Percentiles rank a stretch among this genome's conserved stretches.
Conservation (phyloP, 2,797 vertebrate genomes). For the Caiman crocodilus region DNA sequence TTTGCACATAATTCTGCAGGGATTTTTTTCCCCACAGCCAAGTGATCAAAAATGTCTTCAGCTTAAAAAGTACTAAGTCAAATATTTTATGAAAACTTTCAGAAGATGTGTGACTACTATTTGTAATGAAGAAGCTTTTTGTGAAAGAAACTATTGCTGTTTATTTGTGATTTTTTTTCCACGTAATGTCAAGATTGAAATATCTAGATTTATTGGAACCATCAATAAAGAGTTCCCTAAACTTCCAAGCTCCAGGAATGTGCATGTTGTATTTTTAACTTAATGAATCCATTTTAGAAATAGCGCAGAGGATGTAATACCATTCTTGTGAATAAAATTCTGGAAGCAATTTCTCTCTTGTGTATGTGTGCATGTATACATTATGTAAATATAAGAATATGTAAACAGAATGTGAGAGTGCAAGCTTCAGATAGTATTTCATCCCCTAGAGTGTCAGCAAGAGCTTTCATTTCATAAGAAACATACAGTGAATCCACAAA, state of each 20-base stretch:
- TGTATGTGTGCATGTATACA: not conserved
- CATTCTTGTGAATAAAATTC: not conserved
- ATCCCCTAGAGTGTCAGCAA: not conserved
- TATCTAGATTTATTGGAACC: not conserved
- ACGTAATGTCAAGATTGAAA: not conserved
- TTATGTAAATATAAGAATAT: not conserved
- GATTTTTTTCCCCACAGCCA: not conserved
- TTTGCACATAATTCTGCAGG: not conserved
- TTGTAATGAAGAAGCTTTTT: not conserved
- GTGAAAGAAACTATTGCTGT: not conserved
- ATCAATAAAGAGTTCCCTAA: not conserved
- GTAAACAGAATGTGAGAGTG: not conserved
- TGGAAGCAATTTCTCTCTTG: not conserved
- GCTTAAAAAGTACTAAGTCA: not conserved
- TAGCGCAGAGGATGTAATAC: not conserved
- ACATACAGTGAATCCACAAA: not conserved
- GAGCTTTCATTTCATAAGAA: rapidly evolving
- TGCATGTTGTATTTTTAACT: not conserved
- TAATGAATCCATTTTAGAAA: not conserved
- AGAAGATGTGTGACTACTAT: not conserved
- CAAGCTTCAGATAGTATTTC: not conserved
- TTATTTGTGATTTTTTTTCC: not conserved
- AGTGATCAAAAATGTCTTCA: not conserved
- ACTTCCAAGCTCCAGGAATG: not conserved
- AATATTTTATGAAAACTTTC: not conserved